A percentile compares a stretch with the other conserved stretches of the same genome.
phyloP scores from a whole-genome alignment of 2,113 vertebrate species.

The Micromys minutus region DNA sequence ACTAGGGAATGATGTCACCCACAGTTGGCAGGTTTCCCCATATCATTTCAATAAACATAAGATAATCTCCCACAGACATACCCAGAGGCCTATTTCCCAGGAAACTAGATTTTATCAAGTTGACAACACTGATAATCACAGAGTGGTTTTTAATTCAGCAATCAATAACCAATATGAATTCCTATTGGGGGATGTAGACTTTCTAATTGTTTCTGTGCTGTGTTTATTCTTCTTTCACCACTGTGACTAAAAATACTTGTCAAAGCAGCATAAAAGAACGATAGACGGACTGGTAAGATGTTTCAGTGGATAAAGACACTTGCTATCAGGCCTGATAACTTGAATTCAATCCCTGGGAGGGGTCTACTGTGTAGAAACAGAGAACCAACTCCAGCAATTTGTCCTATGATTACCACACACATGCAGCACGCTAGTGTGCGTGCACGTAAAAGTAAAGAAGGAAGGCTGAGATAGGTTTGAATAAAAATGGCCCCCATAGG shows the following conservation, averaged over 20 bases:
- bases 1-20: neutral
- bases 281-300: neutral
- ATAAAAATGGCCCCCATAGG: neutral
- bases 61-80: neutral
- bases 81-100: neutral
- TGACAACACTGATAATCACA: neutral
- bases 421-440: neutral
- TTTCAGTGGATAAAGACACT: neutral
- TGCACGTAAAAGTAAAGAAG: neutral
- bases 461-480: neutral
- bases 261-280: neutral
- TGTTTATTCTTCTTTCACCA: neutral
- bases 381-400: neutral
- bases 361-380: neutral
- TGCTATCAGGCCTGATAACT: neutral
- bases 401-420: neutral
- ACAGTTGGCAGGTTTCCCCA: neutral
- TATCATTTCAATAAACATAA: neutral
- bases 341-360: neutral
- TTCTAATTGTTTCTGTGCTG: neutral
- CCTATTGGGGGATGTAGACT: neutral
- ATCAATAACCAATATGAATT: neutral
- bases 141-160: constrained; percentile 29
- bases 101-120: neutral
- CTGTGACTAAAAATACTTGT: neutral